These are phyloP conservation scores for Brachionus plicatilis DNA, from an alignment of 1,140 invertebrate genomes.

Conservation along the genomic window DNA sequence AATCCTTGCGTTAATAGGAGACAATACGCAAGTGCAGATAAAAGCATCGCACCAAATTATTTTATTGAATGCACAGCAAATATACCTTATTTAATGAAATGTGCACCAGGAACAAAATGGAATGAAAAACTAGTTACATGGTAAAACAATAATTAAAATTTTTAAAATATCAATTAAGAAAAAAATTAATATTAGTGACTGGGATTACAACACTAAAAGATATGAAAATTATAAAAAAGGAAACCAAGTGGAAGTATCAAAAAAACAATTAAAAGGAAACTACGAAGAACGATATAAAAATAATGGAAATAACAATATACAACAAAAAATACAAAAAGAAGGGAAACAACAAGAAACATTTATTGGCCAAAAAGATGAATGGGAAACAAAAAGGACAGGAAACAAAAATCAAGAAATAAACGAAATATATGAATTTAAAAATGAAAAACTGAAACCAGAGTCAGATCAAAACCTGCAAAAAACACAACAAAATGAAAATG, in stretches of 20 bases:
- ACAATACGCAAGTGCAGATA: background rate
- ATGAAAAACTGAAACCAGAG: too few relatives aligned
- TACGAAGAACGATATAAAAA: background rate
- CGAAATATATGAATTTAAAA: too few relatives aligned
- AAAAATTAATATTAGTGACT: background rate
- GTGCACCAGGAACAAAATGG: slow-evolving; percentile 32
- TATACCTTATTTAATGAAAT: slow-evolving; percentile 39
- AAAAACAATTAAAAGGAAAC: background rate
- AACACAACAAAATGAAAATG: too few relatives aligned
- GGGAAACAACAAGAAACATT: too few relatives aligned
- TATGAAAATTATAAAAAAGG: background rate
- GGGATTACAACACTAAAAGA: background rate
- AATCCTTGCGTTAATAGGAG: background rate
- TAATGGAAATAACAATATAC: background rate
- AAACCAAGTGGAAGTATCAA: background rate
- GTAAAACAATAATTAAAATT: background rate
- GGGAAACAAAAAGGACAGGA: too few relatives aligned
- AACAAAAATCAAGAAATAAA: too few relatives aligned
- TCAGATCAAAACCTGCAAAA: too few relatives aligned
- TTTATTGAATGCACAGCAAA: slow-evolving; percentile 3
- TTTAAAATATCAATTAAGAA: background rate
- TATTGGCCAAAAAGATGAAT: too few relatives aligned
- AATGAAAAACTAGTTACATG: slow-evolving; percentile 23
- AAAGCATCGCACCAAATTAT: slow-evolving; percentile 17
- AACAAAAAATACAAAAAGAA: too few relatives aligned